Evolutionary conservation across 2,797 vertebrate genomes (phyloP).

Genomic region (Dipus sagitta): DNA sequence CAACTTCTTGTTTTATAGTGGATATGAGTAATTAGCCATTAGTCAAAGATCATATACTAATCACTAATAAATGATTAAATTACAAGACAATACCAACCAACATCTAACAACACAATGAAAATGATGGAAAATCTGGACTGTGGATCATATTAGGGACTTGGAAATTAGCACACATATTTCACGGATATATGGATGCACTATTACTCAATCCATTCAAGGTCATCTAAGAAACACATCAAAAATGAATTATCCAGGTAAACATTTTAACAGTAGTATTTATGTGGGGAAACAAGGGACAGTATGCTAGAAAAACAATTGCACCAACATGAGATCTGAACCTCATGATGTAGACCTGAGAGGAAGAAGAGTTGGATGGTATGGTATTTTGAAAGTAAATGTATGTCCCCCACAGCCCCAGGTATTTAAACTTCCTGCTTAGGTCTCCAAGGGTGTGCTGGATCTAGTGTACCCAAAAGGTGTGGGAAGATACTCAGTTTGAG

Average conservation of each 20-base stretch:
- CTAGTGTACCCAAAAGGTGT: too few species aligned
- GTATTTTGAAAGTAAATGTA: too few species aligned
- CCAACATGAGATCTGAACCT: background rate
- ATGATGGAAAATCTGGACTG: background rate
- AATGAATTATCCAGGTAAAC: background rate
- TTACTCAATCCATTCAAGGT: background rate
- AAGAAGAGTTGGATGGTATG: background rate
- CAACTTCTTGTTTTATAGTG: background rate
- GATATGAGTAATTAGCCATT: background rate
- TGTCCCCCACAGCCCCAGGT: too few species aligned
- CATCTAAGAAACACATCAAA: background rate
- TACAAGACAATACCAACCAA: background rate
- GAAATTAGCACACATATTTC: background rate
- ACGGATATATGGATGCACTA: background rate
- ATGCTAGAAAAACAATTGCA: background rate
- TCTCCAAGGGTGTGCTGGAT: too few species aligned
- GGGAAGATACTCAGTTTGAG: too few species aligned
- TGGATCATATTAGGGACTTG: background rate
- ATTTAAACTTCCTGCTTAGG: too few species aligned
- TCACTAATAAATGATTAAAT: background rate
- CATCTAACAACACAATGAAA: background rate
- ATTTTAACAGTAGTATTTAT: background rate
- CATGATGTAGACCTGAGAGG: background rate
- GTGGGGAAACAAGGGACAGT: background rate
- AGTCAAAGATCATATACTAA: background rate